Evolutionary conservation across 1,140 invertebrate species (phyloP).

Genomic region (Calephelis nemesis): DNA sequence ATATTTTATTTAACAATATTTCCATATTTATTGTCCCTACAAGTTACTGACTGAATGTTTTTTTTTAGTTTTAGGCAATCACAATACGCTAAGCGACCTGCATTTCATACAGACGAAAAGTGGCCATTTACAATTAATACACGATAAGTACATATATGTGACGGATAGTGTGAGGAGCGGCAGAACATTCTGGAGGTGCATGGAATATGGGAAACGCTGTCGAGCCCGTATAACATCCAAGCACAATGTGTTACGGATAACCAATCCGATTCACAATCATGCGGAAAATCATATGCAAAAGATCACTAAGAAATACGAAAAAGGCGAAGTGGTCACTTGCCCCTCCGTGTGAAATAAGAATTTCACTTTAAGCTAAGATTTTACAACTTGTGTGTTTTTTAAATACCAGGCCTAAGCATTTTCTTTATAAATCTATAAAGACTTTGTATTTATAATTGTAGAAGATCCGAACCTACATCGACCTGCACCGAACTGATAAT

Average conservation of each 20-base stretch:
- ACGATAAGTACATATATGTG: conserved; percentile 72
- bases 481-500: too few species aligned
- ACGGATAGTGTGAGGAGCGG: conserved; percentile 71
- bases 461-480: too few species aligned
- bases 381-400: conserved; percentile 32
- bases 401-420: conserved; percentile 26
- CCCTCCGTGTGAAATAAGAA: conserved; percentile 48
- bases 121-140: conserved; percentile 67
- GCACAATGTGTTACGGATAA: conserved; percentile 64
- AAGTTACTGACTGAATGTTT: not conserved
- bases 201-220: conserved; percentile 70
- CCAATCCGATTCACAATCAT: conserved; percentile 69
- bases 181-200: conserved; percentile 72
- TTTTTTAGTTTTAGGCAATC: conserved; percentile 55
- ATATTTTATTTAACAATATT: not conserved
- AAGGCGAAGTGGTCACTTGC: conserved; percentile 69
- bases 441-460: not conserved
- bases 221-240: conserved; percentile 71
- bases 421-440: not conserved
- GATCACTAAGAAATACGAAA: conserved; percentile 65
- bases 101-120: conserved; percentile 75
- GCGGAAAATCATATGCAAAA: conserved; percentile 61
- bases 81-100: conserved; percentile 58
- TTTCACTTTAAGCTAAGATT: conserved; percentile 17
- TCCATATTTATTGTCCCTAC: not conserved